Conservation (phyloP, 1,140 invertebrate genomes). For the Mycetomoellerius zeteki region DNA sequence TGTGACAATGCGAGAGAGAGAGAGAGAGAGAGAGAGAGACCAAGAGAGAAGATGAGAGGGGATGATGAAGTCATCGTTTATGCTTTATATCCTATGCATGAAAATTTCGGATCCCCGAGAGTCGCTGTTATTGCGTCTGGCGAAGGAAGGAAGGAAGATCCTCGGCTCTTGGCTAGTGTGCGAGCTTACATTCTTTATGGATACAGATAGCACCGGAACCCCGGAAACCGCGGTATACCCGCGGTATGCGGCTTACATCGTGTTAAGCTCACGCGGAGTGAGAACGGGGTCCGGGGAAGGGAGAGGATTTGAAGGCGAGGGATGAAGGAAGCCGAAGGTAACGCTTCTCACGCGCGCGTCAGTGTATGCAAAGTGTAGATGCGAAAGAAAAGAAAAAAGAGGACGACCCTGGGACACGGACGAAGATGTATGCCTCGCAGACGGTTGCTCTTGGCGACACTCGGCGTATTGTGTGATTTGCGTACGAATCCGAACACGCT, state of each 20-base stretch:
- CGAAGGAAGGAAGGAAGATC: constrained; percentile 48
- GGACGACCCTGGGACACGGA: neutral
- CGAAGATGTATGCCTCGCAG: constrained; percentile 60
- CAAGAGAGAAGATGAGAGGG: neutral
- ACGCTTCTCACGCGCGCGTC: constrained; percentile 35
- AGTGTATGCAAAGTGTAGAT: constrained; percentile 28
- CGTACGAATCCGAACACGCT: constrained; percentile 42
- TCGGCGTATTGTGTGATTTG: constrained; percentile 41
- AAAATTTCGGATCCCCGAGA: constrained; percentile 75
- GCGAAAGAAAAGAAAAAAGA: neutral
- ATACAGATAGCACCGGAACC: constrained; percentile 71
- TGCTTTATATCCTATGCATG: constrained; percentile 78
- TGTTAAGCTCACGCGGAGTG: constrained; percentile 69
- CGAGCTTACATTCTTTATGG: constrained; percentile 79
- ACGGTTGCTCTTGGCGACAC: constrained; percentile 42
- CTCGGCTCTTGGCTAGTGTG: constrained; percentile 43
- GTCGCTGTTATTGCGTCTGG: constrained; percentile 72
- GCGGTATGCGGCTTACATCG: constrained; percentile 71
- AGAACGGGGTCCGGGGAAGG: neutral
- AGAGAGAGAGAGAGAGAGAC: neutral
- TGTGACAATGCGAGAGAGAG: neutral
- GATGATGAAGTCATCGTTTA: constrained; percentile 76
- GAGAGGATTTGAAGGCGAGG: constrained; percentile 2
- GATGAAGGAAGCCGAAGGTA: constrained; percentile 6
- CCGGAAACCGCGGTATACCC: constrained; percentile 69